Base-by-base conservation (phyloP, 1,140 invertebrate species). In the Pseudomyrmex concolor region DNA sequence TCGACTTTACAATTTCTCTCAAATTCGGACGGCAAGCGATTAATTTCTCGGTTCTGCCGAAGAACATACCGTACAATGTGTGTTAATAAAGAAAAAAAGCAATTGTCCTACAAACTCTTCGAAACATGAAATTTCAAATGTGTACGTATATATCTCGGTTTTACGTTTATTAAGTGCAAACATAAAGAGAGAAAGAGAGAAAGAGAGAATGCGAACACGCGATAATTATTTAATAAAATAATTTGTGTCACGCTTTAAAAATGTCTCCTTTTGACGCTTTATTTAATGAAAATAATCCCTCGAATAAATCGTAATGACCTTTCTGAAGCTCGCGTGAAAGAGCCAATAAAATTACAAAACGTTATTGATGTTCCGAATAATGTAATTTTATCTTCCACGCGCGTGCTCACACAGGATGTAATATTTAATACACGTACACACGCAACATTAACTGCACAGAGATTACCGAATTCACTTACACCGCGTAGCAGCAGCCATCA, bases 241-340 rank as follows among this genome's bases (percentile, higher is more conserved):
- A 77, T 66, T 19, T 55, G 34, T 10, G 12, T 45, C 19, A 77
- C 12, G 12, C 48, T 77, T 22, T 66, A 9, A 67, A 76, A 76
- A 13, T 54, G n/a, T 8, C 15, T 74, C 45, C 2, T 17, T 64
- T 76, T 74, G 19, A 74, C 4, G 17, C 10, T 19, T 66, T 13
- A 76, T 76, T 66, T 66, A 77, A 76, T 66, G 12, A 55, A 77
- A 55, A 55, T 77, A 54, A 77, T n/a, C 17, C 55, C 9, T 54
- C 25, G 12, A n/a, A 62, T 73, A 62, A 73, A 73, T 62, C 7
- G 51, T 76, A 74, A 76, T 64, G 54, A 66, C 43, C n/a, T 51
- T 54, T 76, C 48, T 12, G 66, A 77, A 67, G 25, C 48, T 76
- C 45, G 48, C 12, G 1, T 50, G 64, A 74, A 74, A 62, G 43